Conservation (phyloP, 2,797 vertebrate species). For the Halcyon leucocephala region DNA sequence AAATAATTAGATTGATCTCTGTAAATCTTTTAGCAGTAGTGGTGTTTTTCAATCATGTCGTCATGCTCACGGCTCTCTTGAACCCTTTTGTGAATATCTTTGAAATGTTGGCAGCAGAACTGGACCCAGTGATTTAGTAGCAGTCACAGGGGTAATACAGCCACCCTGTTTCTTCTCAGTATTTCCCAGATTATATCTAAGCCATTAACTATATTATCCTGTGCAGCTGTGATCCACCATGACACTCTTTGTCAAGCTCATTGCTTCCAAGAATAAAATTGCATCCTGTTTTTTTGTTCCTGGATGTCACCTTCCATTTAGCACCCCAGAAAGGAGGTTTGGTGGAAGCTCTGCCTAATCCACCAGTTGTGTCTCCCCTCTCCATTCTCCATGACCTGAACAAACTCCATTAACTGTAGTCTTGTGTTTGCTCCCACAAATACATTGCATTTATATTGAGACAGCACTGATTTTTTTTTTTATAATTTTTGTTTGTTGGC, state of each 20-base stretch:
- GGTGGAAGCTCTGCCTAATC: background rate
- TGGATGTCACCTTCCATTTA: background rate
- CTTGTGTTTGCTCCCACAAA: background rate
- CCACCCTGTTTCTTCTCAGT: background rate
- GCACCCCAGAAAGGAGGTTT: background rate
- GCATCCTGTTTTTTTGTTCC: background rate
- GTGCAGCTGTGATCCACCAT: slow-evolving; percentile 1
- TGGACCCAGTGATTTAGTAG: slow-evolving; percentile 31
- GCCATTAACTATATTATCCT: background rate
- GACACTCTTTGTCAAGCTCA: slow-evolving; percentile 11
- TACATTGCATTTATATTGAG: background rate
- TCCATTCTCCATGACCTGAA: background rate
- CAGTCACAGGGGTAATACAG: background rate
- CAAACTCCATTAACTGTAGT: background rate
- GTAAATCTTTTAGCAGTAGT: slow-evolving; percentile 42
- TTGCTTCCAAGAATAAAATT: background rate
- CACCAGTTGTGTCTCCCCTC: background rate
- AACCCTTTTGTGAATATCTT: slow-evolving; percentile 41
- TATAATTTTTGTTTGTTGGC: background rate
- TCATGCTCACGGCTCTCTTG: slow-evolving; percentile 16
- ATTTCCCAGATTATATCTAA: slow-evolving; percentile 1
- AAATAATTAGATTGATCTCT: slow-evolving; percentile 23
- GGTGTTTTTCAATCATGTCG: slow-evolving; percentile 24
- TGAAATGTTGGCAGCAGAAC: slow-evolving; percentile 29
- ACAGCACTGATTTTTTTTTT: background rate